phyloP scores from a whole-genome alignment of 2,888 invertebrate species.

The Corbicula japonica region DNA sequence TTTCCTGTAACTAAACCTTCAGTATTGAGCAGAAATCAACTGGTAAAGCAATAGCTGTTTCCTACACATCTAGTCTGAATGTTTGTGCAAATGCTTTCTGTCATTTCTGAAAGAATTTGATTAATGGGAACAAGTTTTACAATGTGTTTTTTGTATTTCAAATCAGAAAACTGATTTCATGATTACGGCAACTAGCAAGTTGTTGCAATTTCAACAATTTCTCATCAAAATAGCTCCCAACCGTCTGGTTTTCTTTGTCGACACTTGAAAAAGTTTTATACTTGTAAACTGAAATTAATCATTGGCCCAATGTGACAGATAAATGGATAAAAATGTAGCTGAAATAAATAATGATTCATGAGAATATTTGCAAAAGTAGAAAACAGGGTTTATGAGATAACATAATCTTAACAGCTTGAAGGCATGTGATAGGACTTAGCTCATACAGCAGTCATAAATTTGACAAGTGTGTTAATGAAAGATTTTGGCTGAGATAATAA shows the following conservation, averaged over 20 bases:
- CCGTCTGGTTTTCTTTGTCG: conserved; percentile 4
- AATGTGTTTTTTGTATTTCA: too few relatives aligned
- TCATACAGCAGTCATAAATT: neutral
- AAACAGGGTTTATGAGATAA: neutral
- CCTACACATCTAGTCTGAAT: too few relatives aligned
- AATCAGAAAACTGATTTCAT: too few relatives aligned
- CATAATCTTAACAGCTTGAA: conserved; percentile 20
- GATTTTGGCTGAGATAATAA: conserved; percentile 8
- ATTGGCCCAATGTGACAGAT: conserved; percentile 6
- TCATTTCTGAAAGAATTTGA: too few relatives aligned
- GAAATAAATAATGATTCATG: conserved; percentile 29
- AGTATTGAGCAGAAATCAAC: too few relatives aligned
- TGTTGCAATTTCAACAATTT: too few relatives aligned
- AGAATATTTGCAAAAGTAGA: conserved; percentile 6
- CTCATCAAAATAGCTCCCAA: too few relatives aligned
- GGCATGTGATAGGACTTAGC: neutral
- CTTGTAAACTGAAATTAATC: conserved; percentile 32
- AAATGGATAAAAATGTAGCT: conserved; percentile 25
- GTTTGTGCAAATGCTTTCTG: too few relatives aligned
- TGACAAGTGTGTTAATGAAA: conserved; percentile 2
- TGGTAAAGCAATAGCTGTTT: too few relatives aligned
- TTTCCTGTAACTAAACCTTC: too few relatives aligned
- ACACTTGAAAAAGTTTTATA: conserved; percentile 5
- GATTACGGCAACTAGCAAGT: too few relatives aligned
- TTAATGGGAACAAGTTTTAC: too few relatives aligned